Base-by-base conservation (phyloP, 1,140 invertebrate species). In the Pseudomyrmex flavicornis region DNA sequence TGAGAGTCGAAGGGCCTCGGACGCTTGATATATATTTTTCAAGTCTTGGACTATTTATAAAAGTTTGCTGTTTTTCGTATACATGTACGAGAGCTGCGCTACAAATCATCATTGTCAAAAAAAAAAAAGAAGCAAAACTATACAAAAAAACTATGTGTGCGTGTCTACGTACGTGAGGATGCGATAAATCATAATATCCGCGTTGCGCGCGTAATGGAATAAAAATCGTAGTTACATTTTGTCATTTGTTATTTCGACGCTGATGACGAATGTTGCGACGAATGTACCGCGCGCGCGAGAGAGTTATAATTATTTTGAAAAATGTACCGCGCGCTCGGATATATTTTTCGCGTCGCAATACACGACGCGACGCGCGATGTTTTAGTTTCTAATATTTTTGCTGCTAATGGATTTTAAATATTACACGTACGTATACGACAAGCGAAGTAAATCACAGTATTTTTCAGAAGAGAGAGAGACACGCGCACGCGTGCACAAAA, bases 41-140 rank as follows among this genome's bases (percentile, higher is more conserved):
- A 35, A 35, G 7, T 80, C 66, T 80, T 80, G 76, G 44, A 22
- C 66, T 70, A 80, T 80, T 80, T 80, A 70, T 80, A 80, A 80
- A 80, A 80, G 56, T 80, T 70, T 13, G 56, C 15, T 8, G 17
- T 72, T 46, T 77, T 52, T 77, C 72, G 48, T 70, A 35, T 35
- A 35, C 35, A 35, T 12, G 44, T 46, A 48, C 76, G 46, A 26
- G 2, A 44, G 52, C 54, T 61, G 2, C 44, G 52, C 54, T 61
- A 80, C 76, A 80, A 80, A 80, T 80, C 76, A 80, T 70, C 66
- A 80, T 70, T 80, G 66, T 80, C 76, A 80, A 70, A 35, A 35
- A 35, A 26, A 26, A 35, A 35, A 35, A 35, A 35, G 5, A 35
- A 35, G 26, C 26, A 35, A 35, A 35, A 35, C 35, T 35, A 35